Conservation (phyloP, 2,113 vertebrate species). For the Donacobius atricapilla region DNA sequence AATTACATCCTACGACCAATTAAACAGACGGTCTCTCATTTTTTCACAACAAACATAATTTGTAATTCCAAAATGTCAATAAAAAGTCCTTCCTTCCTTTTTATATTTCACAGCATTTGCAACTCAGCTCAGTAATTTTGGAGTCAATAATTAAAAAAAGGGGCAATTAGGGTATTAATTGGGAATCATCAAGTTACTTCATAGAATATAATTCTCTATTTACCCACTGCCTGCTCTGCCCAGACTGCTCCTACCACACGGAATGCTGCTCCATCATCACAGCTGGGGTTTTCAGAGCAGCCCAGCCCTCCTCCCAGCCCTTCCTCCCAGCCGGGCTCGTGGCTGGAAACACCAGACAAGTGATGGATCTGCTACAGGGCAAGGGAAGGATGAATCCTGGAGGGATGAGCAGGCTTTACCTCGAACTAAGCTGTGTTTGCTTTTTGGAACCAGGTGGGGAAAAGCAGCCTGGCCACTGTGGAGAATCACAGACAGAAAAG, state of each 20-base stretch:
- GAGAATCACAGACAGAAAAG: neutral
- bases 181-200: neutral
- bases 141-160: slow-evolving; percentile 20
- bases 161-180: slow-evolving; percentile 23
- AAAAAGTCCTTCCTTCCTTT: neutral
- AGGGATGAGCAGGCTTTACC: neutral
- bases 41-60: slow-evolving; percentile 42
- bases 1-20: slow-evolving; percentile 60
- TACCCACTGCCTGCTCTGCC: neutral
- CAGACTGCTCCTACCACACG: neutral
- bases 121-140: neutral
- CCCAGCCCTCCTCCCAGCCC: neutral
- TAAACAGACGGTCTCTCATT: slow-evolving; percentile 40
- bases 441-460: neutral
- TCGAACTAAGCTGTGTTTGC: neutral
- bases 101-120: neutral
- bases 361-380: neutral
- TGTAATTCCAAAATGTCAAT: slow-evolving; percentile 47
- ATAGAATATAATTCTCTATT: neutral
- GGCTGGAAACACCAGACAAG: neutral
- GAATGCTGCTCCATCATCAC: neutral
- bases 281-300: neutral
- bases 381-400: neutral
- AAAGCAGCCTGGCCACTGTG: neutral
- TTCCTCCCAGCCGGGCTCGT: neutral